phyloP scores from a whole-genome alignment of 1,140 invertebrate species.

The Cherax quadricarinatus region DNA sequence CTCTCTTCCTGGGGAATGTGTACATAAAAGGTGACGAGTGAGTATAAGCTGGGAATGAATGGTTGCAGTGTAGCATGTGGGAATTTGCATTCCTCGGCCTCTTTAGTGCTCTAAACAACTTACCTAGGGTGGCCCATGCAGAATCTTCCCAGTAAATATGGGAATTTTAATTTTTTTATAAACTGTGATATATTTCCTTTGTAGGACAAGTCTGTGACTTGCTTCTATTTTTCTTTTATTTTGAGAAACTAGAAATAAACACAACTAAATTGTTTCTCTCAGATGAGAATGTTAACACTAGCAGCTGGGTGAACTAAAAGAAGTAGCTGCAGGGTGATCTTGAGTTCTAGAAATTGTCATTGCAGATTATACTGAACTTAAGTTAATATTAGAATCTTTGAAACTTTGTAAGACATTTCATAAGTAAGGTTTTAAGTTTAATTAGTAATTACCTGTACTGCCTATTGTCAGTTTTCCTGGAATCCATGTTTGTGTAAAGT shows the following conservation, averaged over 20 bases:
- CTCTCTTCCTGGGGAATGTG: background rate
- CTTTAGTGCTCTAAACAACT: background rate
- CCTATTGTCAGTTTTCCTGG: background rate
- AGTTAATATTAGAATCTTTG: background rate
- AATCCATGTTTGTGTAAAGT: background rate
- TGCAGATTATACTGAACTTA: background rate
- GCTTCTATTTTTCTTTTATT: background rate
- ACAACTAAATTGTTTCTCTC: background rate
- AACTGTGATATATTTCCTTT: constrained; percentile 2
- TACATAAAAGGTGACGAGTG: background rate
- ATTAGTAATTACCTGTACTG: background rate
- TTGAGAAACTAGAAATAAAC: background rate
- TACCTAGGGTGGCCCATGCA: background rate
- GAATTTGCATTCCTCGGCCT: background rate
- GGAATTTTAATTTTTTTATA: background rate
- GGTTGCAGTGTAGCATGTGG: background rate
- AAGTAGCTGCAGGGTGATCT: background rate
- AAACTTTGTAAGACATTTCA: background rate
- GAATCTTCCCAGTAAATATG: background rate
- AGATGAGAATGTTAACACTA: background rate
- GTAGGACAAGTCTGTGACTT: background rate
- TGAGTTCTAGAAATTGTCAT: background rate
- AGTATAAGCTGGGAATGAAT: background rate
- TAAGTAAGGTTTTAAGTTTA: background rate
- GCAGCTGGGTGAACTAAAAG: background rate